Conservation (phyloP, 2,888 invertebrate species). For the Smittia aterrima region DNA sequence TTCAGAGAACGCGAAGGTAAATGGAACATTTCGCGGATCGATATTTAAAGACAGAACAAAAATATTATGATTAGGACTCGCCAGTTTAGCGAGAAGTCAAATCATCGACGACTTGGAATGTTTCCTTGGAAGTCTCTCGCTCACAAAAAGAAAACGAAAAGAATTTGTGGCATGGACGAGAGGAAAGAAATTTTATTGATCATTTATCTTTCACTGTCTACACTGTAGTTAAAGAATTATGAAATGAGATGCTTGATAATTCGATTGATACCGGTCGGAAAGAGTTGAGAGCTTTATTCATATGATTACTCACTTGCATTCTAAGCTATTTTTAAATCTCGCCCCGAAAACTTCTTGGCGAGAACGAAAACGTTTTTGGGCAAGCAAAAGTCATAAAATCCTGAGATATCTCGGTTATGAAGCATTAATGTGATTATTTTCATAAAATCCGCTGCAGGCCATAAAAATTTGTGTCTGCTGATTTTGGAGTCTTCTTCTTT, state of each 20-base stretch:
- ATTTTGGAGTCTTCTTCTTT: conserved; percentile 14
- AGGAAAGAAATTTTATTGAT: neutral
- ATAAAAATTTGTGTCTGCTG: conserved; percentile 21
- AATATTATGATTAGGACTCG: too few species aligned
- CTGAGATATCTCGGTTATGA: conserved; percentile 26
- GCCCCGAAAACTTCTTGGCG: neutral
- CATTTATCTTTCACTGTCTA: conserved; percentile 24
- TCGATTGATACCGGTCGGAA: conserved; percentile 31
- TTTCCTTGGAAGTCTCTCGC: neutral
- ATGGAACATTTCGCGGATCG: too few species aligned
- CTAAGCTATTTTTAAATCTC: conserved; percentile 32
- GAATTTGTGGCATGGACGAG: neutral
- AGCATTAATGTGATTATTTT: conserved; percentile 40
- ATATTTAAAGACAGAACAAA: neutral
- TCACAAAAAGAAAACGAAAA: neutral
- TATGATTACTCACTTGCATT: conserved; percentile 26
- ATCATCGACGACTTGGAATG: neutral
- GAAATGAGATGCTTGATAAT: conserved; percentile 40
- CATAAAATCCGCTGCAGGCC: conserved; percentile 1
- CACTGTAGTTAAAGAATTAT: conserved; percentile 38
- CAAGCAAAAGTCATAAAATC: conserved; percentile 9
- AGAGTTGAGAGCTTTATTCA: neutral
- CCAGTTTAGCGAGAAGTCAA: neutral
- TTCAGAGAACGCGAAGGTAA: neutral
- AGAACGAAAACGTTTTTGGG: neutral